phyloP scores from a whole-genome alignment of 1,140 invertebrate species.

The Dendroctonus ponderosae region DNA sequence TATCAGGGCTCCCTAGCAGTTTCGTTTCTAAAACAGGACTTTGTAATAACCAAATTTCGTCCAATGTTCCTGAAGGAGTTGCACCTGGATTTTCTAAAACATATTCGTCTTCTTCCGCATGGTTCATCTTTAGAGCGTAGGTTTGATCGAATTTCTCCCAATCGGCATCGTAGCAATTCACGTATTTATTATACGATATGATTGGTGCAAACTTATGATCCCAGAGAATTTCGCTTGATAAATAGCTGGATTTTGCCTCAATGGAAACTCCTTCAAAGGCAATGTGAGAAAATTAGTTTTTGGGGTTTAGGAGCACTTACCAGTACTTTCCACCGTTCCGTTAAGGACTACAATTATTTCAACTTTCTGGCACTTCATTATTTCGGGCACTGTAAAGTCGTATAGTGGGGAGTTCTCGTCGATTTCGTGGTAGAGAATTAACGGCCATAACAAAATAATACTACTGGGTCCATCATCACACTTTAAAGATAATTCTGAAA shows the following conservation, averaged over 20 bases:
- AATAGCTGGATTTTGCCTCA: slow-evolving; percentile 86
- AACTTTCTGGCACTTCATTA: slow-evolving; percentile 67
- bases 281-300: too few species aligned
- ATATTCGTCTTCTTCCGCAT: slow-evolving; percentile 1
- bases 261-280: slow-evolving; percentile 67
- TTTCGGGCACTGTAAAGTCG: slow-evolving; percentile 80
- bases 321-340: slow-evolving; percentile 65
- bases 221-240: slow-evolving; percentile 92
- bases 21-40: neutral
- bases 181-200: slow-evolving; percentile 87
- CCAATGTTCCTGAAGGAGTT: slow-evolving; percentile 53
- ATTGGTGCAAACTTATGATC: slow-evolving; percentile 88
- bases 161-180: slow-evolving; percentile 91
- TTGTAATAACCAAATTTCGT: neutral
- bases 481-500: slow-evolving; percentile 54
- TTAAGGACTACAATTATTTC: slow-evolving; percentile 76
- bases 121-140: neutral
- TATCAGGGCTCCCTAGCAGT: neutral
- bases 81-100: slow-evolving; percentile 47
- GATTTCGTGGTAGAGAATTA: slow-evolving; percentile 80
- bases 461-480: slow-evolving; percentile 81
- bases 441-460: slow-evolving; percentile 93
- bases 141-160: slow-evolving; percentile 83
- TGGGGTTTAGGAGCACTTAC: slow-evolving; percentile 7
- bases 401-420: slow-evolving; percentile 81